A percentile compares a stretch with the other conserved stretches of the same genome.
Conservation (phyloP, 2,113 vertebrate genomes). For the Paradoxurus hermaphroditus region DNA sequence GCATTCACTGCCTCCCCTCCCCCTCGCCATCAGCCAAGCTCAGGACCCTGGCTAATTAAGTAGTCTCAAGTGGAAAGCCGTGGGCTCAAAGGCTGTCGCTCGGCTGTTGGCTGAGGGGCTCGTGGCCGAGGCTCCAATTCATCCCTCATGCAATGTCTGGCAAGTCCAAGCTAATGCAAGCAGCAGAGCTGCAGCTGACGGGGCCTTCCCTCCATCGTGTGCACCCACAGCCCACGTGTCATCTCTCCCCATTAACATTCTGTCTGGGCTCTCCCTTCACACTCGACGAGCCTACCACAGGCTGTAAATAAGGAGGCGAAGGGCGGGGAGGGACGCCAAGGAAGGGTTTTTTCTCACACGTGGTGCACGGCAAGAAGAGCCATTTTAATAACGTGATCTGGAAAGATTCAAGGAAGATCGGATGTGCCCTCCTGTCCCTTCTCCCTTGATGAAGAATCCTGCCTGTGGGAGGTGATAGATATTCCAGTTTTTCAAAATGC, state of each 20-base stretch:
- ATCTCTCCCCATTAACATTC: slow-evolving; percentile 58
- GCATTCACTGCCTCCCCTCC: not conserved
- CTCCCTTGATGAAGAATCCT: slow-evolving; percentile 39
- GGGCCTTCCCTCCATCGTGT: not conserved
- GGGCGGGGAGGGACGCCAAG: slow-evolving; percentile 18
- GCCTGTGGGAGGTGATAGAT: slow-evolving; percentile 47
- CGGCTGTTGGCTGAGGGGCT: not conserved
- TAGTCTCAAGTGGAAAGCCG: not conserved
- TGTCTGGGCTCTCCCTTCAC: slow-evolving; percentile 24
- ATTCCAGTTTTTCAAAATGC: slow-evolving; percentile 51
- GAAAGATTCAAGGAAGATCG: not conserved
- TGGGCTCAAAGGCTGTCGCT: not conserved
- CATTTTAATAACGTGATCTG: slow-evolving; percentile 38
- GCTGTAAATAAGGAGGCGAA: slow-evolving; percentile 48
- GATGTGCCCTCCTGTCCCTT: not conserved
- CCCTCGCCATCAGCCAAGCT: not conserved
- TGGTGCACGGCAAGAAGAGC: not conserved
- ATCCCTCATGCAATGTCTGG: not conserved
- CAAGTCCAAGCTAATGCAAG: slow-evolving; percentile 4
- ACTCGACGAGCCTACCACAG: slow-evolving; percentile 43
- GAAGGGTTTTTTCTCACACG: not conserved
- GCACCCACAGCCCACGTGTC: not conserved
- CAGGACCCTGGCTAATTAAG: slow-evolving; percentile 13
- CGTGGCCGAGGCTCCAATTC: not conserved
- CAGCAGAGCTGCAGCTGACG: not conserved